These are phyloP conservation scores for Periophthalmodon schlosseri DNA, from an alignment of 2,113 vertebrate species.

Conservation along the genomic window DNA sequence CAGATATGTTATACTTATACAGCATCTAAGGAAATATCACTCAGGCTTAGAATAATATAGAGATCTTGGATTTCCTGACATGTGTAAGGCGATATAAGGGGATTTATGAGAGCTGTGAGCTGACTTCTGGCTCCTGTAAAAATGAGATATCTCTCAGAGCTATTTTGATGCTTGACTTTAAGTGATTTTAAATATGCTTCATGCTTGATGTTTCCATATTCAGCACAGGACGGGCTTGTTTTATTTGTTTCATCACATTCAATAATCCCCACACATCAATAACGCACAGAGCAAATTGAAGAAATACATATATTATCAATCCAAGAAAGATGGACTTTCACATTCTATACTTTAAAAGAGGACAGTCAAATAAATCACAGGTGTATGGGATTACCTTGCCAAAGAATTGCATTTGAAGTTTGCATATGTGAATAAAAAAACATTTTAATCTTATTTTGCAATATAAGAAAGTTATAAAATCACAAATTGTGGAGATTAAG, in stretches of 20 bases:
- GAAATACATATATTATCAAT: slow-evolving; percentile 42
- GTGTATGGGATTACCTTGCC: slow-evolving; percentile 47
- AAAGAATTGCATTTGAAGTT: slow-evolving; percentile 39
- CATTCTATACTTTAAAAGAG: slow-evolving; percentile 35
- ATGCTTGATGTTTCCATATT: slow-evolving; percentile 58
- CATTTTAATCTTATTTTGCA: neutral
- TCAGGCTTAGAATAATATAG: slow-evolving; percentile 76
- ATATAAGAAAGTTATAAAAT: slow-evolving; percentile 2
- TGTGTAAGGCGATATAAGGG: slow-evolving; percentile 72
- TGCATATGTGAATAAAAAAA: slow-evolving; percentile 25
- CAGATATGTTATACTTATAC: slow-evolving; percentile 63
- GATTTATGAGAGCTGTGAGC: slow-evolving; percentile 72
- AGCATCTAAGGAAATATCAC: slow-evolving; percentile 73
- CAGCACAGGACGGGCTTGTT: slow-evolving; percentile 64
- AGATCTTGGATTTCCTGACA: slow-evolving; percentile 74
- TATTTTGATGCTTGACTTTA: slow-evolving; percentile 67
- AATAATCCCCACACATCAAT: slow-evolving; percentile 63
- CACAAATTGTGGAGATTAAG: neutral
- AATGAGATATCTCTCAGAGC: slow-evolving; percentile 72
- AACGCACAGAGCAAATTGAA: slow-evolving; percentile 47
- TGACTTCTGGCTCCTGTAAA: slow-evolving; percentile 70
- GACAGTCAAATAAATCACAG: slow-evolving; percentile 45
- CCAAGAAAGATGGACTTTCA: slow-evolving; percentile 41
- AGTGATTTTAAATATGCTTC: slow-evolving; percentile 73
- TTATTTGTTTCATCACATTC: slow-evolving; percentile 71